Evolutionary conservation across 1,140 invertebrate species (phyloP).

Genomic region (Babylonia areolata): DNA sequence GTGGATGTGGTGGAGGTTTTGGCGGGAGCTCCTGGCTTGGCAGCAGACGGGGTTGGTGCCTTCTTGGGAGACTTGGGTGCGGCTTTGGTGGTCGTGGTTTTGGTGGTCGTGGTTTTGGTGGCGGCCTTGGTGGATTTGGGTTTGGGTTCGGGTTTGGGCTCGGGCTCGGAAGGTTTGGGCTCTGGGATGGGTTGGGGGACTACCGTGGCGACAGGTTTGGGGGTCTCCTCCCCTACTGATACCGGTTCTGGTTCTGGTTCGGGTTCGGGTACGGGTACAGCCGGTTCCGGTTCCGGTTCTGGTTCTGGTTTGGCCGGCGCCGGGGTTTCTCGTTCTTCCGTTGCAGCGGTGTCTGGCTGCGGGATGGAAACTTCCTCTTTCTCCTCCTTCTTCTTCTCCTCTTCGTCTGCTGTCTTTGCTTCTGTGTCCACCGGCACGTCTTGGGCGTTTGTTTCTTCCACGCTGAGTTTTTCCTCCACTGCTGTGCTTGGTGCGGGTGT

Average conservation of each 20-base stretch:
- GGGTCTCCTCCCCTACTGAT: background rate
- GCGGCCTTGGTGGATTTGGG: background rate
- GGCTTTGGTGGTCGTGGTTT: background rate
- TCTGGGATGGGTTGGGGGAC: background rate
- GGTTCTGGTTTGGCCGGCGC: background rate
- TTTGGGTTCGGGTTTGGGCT: background rate
- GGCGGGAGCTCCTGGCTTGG: slow-evolving; percentile 12
- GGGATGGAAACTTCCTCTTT: no score
- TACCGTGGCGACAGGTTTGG: background rate
- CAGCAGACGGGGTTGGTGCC: background rate
- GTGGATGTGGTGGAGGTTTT: slow-evolving; percentile 16
- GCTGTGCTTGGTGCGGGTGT: no score
- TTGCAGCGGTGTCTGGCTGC: no score
- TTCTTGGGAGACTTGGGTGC: slow-evolving; percentile 25
- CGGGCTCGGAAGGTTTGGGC: background rate
- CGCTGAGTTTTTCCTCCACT: no score
- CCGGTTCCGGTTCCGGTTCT: background rate
- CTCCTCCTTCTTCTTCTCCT: no score
- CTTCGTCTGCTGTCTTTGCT: no score
- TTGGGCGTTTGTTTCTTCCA: no score
- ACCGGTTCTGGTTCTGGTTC: background rate
- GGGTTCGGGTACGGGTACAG: no score
- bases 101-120: background rate
- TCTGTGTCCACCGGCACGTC: no score
- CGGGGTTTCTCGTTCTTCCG: no score